Percentiles rank a stretch among this genome's conserved stretches.
phyloP scores from a whole-genome alignment of 2,797 vertebrate species.

The Myripristis jacobus region DNA sequence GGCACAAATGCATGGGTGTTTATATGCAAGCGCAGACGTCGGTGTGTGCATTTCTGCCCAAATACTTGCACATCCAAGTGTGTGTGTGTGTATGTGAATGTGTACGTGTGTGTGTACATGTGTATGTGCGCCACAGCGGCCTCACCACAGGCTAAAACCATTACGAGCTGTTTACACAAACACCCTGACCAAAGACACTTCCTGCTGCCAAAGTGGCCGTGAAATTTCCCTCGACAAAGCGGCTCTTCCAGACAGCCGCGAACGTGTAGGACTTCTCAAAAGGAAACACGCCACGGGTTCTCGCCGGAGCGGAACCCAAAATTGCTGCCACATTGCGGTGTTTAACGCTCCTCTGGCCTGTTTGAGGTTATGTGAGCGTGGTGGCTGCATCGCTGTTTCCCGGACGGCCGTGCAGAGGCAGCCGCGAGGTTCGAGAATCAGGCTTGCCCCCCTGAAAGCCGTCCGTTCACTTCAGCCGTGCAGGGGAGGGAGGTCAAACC shows the following conservation, averaged over 20 bases:
- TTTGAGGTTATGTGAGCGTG: not conserved
- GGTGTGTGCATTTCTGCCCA: not conserved
- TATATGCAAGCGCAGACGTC: too few species aligned
- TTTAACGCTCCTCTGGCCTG: conserved; percentile 31
- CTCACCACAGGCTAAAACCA: conserved; percentile 68
- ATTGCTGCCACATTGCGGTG: conserved; percentile 79
- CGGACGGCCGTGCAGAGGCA: not conserved
- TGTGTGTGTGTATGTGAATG: conserved; percentile 6
- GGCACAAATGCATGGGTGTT: not conserved
- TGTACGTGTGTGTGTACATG: not conserved
- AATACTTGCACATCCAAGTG: not conserved
- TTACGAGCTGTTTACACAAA: conserved; percentile 78
- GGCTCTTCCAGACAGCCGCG: conserved; percentile 34
- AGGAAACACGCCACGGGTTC: conserved; percentile 64
- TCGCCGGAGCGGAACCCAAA: conserved; percentile 62
- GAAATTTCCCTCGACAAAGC: conserved; percentile 67
- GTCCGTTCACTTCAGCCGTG: too few species aligned
- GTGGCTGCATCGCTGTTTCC: not conserved
- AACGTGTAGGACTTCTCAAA: conserved; percentile 62
- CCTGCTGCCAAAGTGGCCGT: conserved; percentile 79
- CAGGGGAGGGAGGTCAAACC: too few species aligned
- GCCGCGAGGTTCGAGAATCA: not conserved
- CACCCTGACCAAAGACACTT: conserved; percentile 76
- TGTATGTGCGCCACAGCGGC: conserved; percentile 14
- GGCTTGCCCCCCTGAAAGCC: too few species aligned